These are phyloP conservation scores for Dromas ardeola DNA, from an alignment of 2,113 vertebrate genomes.

Conservation along the genomic window DNA sequence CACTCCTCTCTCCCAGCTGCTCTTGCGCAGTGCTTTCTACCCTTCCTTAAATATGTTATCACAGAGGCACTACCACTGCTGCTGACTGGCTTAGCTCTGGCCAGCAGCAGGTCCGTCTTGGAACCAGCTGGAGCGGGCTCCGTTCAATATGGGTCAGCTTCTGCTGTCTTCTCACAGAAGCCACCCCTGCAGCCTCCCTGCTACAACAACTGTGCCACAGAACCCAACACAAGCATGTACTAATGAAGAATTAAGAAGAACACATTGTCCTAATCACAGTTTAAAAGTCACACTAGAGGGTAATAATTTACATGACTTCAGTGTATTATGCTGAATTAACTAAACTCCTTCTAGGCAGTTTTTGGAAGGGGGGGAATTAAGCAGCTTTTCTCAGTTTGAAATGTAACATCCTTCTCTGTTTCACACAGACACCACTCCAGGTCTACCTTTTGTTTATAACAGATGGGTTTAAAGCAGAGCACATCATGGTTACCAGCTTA, in stretches of 20 bases:
- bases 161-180: background rate
- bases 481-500: rapidly evolving
- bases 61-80: rapidly evolving
- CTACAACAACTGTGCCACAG: background rate
- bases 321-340: background rate
- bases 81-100: background rate
- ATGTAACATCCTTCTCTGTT: too few species aligned
- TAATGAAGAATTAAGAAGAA: background rate
- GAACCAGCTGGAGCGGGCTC: rapidly evolving
- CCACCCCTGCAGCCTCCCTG: background rate
- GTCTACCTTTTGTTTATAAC: too few species aligned
- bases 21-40: background rate
- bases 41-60: background rate
- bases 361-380: background rate
- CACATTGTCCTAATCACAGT: background rate
- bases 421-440: background rate
- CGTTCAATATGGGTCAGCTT: rapidly evolving
- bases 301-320: background rate
- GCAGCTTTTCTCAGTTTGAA: background rate
- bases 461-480: background rate
- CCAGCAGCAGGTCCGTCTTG: rapidly evolving
- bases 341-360: background rate
- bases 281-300: background rate
- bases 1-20: background rate
- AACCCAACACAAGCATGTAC: background rate